These are phyloP conservation scores for Arenaria interpres DNA, from an alignment of 2,113 vertebrate species.

Conservation along the genomic window DNA sequence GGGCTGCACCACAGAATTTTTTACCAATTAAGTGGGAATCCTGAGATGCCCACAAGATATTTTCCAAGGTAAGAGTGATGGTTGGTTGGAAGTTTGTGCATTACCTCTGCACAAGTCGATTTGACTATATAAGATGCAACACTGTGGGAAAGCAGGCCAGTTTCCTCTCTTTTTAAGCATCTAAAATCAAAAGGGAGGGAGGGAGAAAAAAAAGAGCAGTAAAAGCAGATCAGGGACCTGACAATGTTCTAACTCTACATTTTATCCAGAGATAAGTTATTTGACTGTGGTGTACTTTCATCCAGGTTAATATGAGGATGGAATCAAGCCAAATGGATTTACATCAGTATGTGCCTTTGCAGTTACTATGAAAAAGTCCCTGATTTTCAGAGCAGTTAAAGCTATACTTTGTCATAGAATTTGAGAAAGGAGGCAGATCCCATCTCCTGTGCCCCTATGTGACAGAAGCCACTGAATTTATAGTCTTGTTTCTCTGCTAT, in stretches of 20 bases:
- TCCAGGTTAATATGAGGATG: background rate
- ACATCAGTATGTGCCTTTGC: background rate
- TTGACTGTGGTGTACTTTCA: background rate
- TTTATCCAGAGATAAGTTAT: background rate
- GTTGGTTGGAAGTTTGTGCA: background rate
- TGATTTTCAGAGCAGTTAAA: background rate
- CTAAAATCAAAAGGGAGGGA: background rate
- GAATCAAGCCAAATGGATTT: background rate
- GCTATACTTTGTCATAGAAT: background rate
- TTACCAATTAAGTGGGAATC: background rate
- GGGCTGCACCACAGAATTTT: background rate
- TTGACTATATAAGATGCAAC: background rate
- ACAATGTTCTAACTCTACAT: background rate
- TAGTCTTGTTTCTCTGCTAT: background rate
- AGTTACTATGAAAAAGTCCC: background rate
- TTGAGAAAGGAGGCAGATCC: background rate
- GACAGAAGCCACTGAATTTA: background rate
- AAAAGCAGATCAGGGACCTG: background rate
- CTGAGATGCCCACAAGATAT: background rate
- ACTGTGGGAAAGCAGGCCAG: background rate
- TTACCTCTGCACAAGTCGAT: background rate
- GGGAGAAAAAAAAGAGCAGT: background rate
- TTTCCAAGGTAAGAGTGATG: background rate
- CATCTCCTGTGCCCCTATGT: background rate
- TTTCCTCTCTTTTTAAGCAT: background rate